phyloP scores from a whole-genome alignment of 2,797 vertebrate species.

The Paratrypauchen microcephalus region DNA sequence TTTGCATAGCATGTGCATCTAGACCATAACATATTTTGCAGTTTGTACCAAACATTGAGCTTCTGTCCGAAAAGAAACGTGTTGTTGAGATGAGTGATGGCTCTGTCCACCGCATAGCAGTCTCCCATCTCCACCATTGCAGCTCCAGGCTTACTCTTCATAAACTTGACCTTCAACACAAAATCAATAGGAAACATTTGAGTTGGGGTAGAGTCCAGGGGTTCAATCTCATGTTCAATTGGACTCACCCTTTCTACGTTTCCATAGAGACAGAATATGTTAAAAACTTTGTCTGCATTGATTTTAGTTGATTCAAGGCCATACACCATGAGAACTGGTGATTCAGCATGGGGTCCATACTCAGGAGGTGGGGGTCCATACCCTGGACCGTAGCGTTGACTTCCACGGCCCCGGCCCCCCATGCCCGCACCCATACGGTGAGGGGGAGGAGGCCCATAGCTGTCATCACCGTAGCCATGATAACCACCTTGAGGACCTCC shows the following conservation, averaged over 20 bases:
- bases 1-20: not conserved
- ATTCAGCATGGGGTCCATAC: slow-evolving; percentile 88
- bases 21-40: not conserved
- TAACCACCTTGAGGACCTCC: slow-evolving; percentile 89
- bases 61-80: slow-evolving; percentile 94
- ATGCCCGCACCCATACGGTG: slow-evolving; percentile 89
- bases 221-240: not conserved
- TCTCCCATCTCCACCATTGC: slow-evolving; percentile 97
- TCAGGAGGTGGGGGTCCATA: slow-evolving; percentile 87
- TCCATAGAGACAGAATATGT: slow-evolving; percentile 92
- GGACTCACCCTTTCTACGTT: slow-evolving; percentile 89
- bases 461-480: slow-evolving; percentile 88
- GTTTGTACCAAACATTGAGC: slow-evolving; percentile 88
- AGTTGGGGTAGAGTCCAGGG: not conserved
- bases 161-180: slow-evolving; percentile 86
- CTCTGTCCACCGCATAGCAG: slow-evolving; percentile 91
- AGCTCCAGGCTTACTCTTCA: slow-evolving; percentile 95
- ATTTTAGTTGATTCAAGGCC: slow-evolving; percentile 89
- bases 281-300: slow-evolving; percentile 92
- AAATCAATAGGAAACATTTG: not conserved
- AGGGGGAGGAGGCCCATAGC: slow-evolving; percentile 84
- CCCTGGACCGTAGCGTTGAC: slow-evolving; percentile 83
- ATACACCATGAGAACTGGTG: slow-evolving; percentile 93
- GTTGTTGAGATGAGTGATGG: slow-evolving; percentile 93
- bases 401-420: slow-evolving; percentile 83